Percentiles rank a stretch among this genome's conserved stretches.
Conservation (phyloP, 1,140 invertebrate species). For the Orchesella cincta region DNA sequence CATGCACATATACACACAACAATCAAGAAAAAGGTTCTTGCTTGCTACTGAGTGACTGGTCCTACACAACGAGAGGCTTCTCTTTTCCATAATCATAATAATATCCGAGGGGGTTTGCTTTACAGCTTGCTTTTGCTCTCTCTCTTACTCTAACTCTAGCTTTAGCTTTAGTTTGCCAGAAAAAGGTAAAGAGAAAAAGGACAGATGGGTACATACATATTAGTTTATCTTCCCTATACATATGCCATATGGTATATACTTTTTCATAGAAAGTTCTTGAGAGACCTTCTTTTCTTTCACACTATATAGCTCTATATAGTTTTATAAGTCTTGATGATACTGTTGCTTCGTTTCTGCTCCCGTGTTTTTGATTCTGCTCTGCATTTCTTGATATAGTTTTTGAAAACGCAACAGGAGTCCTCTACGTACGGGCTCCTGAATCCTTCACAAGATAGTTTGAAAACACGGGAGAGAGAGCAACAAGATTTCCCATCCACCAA, state of each 20-base stretch:
- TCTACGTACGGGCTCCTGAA: not conserved
- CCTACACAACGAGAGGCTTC: not conserved
- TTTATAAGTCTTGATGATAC: not conserved
- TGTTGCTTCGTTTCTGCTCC: not conserved
- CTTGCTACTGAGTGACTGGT: not conserved
- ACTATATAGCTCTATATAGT: not conserved
- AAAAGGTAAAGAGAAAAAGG: not conserved
- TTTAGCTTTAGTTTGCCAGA: not conserved
- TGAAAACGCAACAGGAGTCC: constrained; percentile 15
- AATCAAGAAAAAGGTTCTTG: not conserved
- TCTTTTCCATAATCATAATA: not conserved
- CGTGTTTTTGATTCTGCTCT: not conserved
- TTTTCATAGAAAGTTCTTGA: not conserved
- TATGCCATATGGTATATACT: not conserved
- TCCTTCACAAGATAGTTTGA: not conserved
- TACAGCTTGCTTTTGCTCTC: not conserved
- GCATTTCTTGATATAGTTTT: not conserved
- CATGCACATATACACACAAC: not conserved
- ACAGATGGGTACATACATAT: not conserved
- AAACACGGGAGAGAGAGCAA: not conserved
- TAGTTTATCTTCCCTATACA: not conserved
- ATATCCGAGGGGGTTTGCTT: not conserved
- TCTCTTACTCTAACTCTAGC: not conserved
- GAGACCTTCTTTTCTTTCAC: not conserved
- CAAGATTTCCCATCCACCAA: not conserved